Conservation (phyloP, 1,140 invertebrate species). For the Monochamus saltuarius region DNA sequence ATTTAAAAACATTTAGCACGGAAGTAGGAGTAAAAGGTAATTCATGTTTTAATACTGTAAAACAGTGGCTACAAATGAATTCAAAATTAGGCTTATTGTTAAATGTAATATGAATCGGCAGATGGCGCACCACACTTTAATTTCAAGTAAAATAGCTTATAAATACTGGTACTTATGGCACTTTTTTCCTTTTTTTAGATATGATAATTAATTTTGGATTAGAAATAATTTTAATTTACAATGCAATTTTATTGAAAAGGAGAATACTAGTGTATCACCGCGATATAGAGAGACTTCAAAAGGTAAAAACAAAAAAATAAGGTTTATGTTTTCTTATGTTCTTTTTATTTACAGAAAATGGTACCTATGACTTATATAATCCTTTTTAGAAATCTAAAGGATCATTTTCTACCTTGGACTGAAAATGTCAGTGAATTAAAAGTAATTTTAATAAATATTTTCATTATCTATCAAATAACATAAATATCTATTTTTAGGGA, state of each 20-base stretch:
- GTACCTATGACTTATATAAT: slow-evolving; percentile 24
- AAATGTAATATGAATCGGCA: too few species aligned
- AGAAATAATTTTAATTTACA: slow-evolving; percentile 35
- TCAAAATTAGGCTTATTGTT: neutral
- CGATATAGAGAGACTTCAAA: slow-evolving; percentile 20
- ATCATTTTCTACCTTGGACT: slow-evolving; percentile 29
- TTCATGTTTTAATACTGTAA: slow-evolving; percentile 6
- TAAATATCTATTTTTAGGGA: too few species aligned
- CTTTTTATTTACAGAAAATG: slow-evolving; percentile 28
- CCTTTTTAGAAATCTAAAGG: slow-evolving; percentile 19
- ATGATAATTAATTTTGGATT: slow-evolving; percentile 28
- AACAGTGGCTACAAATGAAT: slow-evolving; percentile 7
- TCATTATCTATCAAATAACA: too few species aligned
- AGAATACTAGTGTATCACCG: slow-evolving; percentile 28
- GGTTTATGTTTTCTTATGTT: neutral
- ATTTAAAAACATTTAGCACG: slow-evolving; percentile 20
- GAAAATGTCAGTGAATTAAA: neutral
- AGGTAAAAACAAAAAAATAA: slow-evolving; percentile 21
- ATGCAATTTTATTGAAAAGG: slow-evolving; percentile 33
- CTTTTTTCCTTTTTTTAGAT: too few species aligned
- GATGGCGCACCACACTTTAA: too few species aligned
- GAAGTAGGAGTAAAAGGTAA: slow-evolving; percentile 22
- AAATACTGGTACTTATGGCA: too few species aligned
- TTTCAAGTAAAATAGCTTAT: too few species aligned
- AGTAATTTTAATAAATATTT: too few species aligned